phyloP scores from a whole-genome alignment of 2,888 invertebrate genomes.

The Plebejus melissa region DNA sequence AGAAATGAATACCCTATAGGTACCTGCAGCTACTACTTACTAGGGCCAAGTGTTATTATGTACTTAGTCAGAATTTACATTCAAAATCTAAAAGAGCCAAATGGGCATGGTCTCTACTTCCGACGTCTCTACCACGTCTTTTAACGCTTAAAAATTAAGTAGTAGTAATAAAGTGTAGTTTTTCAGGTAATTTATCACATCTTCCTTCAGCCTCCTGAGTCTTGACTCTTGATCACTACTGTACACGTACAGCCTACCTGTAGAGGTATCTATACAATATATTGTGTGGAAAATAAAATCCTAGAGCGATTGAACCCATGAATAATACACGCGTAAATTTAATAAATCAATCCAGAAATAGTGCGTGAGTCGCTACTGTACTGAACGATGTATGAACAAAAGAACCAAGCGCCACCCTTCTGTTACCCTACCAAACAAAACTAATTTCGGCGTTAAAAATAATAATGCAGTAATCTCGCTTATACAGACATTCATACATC shows the following conservation, averaged over 20 bases:
- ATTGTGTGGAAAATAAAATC: background rate
- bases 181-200: no score
- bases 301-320: background rate
- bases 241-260: background rate
- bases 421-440: conserved; percentile 36
- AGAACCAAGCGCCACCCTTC: conserved; percentile 45
- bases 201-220: no score
- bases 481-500: background rate
- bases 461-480: conserved; percentile 38
- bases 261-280: background rate
- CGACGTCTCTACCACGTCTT: no score
- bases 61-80: no score
- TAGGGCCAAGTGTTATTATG: no score
- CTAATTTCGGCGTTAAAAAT: conserved; percentile 36
- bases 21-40: no score
- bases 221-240: background rate
- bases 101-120: no score
- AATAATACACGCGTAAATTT: conserved; percentile 22
- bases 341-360: conserved; percentile 43
- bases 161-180: no score
- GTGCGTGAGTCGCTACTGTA: conserved; percentile 44
- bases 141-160: no score
- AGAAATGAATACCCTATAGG: no score
- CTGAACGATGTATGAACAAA: conserved; percentile 46
- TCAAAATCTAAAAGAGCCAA: no score